Percentiles rank a stretch among this genome's conserved stretches.
phyloP scores from a whole-genome alignment of 2,113 vertebrate genomes.

The Phyllostomus hastatus region DNA sequence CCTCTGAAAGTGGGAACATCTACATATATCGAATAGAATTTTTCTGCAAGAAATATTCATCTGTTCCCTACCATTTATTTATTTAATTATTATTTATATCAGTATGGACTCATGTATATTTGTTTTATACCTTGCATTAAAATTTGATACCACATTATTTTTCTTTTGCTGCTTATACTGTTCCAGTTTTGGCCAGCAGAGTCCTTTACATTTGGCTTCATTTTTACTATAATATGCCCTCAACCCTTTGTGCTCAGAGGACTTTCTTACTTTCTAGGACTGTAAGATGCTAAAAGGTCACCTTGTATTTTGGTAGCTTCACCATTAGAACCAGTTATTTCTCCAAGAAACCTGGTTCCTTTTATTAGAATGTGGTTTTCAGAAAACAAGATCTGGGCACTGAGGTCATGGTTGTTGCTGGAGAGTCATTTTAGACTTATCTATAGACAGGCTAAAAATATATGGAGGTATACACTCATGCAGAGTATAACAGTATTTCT shows the following conservation, averaged over 20 bases:
- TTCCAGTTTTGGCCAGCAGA: not conserved
- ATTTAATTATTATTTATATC: not conserved
- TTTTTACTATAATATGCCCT: not conserved
- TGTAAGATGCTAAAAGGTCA: not conserved
- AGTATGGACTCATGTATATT: not conserved
- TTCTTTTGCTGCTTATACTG: not conserved
- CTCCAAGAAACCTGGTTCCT: not conserved
- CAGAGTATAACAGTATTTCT: not conserved
- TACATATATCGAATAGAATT: not conserved
- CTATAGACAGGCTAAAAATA: not conserved
- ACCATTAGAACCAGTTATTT: not conserved
- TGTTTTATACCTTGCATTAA: not conserved
- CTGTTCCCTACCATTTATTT: not conserved
- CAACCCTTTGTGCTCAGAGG: not conserved
- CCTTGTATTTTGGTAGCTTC: not conserved
- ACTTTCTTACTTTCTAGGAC: not conserved
- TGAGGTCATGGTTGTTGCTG: not conserved
- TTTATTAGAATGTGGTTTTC: not conserved
- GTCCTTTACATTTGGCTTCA: not conserved
- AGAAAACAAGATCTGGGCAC: not conserved
- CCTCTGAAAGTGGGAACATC: not conserved
- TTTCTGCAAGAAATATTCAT: not conserved
- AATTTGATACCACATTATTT: not conserved
- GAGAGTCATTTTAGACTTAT: not conserved
- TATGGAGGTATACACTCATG: not conserved